Evolutionary conservation across 23 tunicate species (phyloP).

Genomic region (Ascidia mentula): DNA sequence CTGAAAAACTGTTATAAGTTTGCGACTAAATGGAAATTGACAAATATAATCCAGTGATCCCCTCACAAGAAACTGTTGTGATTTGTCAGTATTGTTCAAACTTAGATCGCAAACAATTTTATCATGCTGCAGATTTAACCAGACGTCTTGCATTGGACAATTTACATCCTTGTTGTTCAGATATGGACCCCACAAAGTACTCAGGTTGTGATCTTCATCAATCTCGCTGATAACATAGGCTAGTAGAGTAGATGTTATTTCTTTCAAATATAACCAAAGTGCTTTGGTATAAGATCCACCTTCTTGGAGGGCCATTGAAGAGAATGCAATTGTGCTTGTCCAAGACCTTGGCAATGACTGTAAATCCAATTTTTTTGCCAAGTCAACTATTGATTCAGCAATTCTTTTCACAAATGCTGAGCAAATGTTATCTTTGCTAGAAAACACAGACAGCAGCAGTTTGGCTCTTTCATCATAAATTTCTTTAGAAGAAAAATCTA

Average conservation of each 20-base stretch:
- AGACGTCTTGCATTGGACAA: neutral
- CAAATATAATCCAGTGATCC: neutral
- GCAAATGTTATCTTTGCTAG: neutral
- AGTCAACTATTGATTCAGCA: neutral
- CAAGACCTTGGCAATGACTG: slow-evolving; percentile 11
- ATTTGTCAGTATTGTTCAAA: slow-evolving; percentile 9
- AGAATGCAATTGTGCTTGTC: slow-evolving; percentile 42
- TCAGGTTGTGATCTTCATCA: slow-evolving; percentile 56
- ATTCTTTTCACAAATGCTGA: neutral
- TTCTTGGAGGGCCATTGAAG: slow-evolving; percentile 31
- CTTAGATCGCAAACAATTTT: neutral
- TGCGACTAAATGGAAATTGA: slow-evolving; percentile 51
- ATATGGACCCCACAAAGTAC: slow-evolving; percentile 1
- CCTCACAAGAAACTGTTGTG: slow-evolving; percentile 27
- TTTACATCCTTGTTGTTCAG: neutral
- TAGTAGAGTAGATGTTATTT: slow-evolving; percentile 9
- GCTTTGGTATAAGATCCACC: slow-evolving; percentile 68
- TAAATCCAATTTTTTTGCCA: neutral
- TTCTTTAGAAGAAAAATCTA: neutral
- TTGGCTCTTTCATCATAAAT: neutral
- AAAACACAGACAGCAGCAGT: neutral
- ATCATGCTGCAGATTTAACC: slow-evolving; percentile 4
- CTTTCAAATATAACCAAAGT: slow-evolving; percentile 48
- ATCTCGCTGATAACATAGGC: slow-evolving; percentile 47
- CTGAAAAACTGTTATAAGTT: slow-evolving; percentile 16